Evolutionary conservation across 1,140 invertebrate genomes (phyloP), one percentile per base, ranked within the genome.

Genomic region (Hyphantria cunea): DNA sequence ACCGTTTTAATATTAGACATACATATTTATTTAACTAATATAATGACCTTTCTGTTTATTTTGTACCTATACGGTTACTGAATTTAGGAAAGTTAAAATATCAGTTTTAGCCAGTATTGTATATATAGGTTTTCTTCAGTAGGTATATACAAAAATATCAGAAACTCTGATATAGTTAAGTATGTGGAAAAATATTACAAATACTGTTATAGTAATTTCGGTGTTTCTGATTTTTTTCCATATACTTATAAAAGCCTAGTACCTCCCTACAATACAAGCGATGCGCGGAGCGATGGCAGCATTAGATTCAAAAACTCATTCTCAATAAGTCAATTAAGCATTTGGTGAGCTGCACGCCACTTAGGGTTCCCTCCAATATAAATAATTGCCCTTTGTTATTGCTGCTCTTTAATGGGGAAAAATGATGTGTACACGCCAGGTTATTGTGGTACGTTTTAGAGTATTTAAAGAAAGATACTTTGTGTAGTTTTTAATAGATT

Each of bases 241-340:
- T 64, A 64, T 64, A 53, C 42, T 48, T 25, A 25, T 25, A 25
- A 25, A 25, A 25, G 17, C 5, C 17, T 25, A 14, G 7, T 42
- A 3, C 42, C 14, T 7, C 8, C 37, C 51, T 17, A 33, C 37
- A 62, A 45, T 48, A 41, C 61, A 39, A 48, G 15, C 50, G 61
- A 69, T 68, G 66, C 62, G 63, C 59, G 62, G 37, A 45, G 56
- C 81, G 78, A 82, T 86, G 74, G 77, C 61, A 72, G 33, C 68
- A 65, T 78, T 82, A 80, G 76, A 86, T 84, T 83, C 73, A 76
- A 88, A 86, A 88, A 86, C 76, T 68, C 80, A 86, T 89, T 86
- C 84, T 85, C 87, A 89, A 90, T 90, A 89, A 90, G 87, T 90
- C 86, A 90, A 90, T 89, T 90, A 89, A 90, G 85, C 77, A 78